Evolutionary conservation across 2,113 vertebrate species (phyloP).

Genomic region (Calcarius ornatus): DNA sequence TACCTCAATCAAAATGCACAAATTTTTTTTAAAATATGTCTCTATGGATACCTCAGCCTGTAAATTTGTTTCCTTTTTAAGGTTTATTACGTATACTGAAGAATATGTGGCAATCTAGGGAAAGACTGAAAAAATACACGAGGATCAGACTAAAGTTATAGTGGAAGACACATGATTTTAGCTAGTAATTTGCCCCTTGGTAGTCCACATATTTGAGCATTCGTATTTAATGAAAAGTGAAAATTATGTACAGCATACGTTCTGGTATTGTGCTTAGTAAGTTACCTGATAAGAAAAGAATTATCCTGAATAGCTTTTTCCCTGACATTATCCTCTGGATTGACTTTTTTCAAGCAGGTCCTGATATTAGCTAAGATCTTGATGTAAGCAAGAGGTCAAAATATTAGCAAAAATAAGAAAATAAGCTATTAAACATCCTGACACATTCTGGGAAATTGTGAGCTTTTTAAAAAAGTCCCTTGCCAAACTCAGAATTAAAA

Average conservation of each 20-base stretch:
- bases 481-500: not conserved
- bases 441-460: not conserved
- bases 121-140: not conserved
- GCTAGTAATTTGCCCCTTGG: not conserved
- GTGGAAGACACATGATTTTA: not conserved
- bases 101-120: not conserved
- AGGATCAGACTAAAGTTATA: not conserved
- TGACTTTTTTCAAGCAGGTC: not conserved
- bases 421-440: not conserved
- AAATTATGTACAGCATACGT: not conserved
- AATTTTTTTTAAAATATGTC: not conserved
- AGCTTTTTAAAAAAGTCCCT: not conserved
- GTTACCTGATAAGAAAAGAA: not conserved
- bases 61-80: not conserved
- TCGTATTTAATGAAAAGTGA: not conserved
- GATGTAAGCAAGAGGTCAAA: not conserved
- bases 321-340: not conserved
- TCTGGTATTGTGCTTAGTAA: not conserved
- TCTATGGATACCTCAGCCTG: not conserved
- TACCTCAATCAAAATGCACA: not conserved
- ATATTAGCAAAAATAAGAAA: not conserved
- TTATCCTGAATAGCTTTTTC: not conserved
- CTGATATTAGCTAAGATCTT: not conserved
- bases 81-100: not conserved
- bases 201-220: not conserved